Evolutionary conservation across 2,797 vertebrate genomes (phyloP), one percentile per base, ranked within the genome.

Genomic region (Holocentrus rufus): DNA sequence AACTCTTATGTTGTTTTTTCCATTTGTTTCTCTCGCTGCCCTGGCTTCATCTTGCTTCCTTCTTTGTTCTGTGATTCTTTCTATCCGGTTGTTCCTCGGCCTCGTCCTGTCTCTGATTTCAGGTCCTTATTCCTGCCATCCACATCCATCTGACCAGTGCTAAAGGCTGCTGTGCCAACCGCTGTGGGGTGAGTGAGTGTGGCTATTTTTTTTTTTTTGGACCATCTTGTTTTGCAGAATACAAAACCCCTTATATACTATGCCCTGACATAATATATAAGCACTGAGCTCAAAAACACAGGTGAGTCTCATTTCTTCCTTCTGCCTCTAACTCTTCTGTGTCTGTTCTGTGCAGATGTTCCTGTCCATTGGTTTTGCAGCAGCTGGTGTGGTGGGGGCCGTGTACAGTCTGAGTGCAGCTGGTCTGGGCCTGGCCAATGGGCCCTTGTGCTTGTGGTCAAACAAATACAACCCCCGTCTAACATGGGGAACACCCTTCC

Each of bases 121-220:
- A 95, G 94, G 74, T 92, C 7, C 77, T 94, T 18, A 66, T 94
- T 65, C 93, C 94, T 31, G 93, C 94, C 1, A 90, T 94, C 57
- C 93, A 94, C 72, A 92, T 91, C 52, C 93, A 94, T 31, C 88
- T 94, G n/a, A 94, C 93, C 15, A 92, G 92, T 2, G 74, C 79
- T 0, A 7, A 85, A 7, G 91, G 92, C 1, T 95, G 94, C 84
- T 95, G 94, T 53, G 85, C 87, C 30, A 95, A 95, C 80, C 92
- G 92, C 61, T 95, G 94, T 52, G 87, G 94, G 92, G 94, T 91
- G n/a, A n/a, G n/a, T n/a, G n/a, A n/a, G n/a, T n/a, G n/a, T n/a
- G n/a, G n/a, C n/a, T n/a, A n/a, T n/a, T n/a, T n/a, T n/a, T n/a
- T n/a, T n/a, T n/a, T n/a, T n/a, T n/a, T n/a, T n/a, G n/a, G n/a